Percentiles rank a stretch among this genome's conserved stretches.
Evolutionary conservation across 1,140 invertebrate species (phyloP).

Genomic region (Campoletis sonorensis): DNA sequence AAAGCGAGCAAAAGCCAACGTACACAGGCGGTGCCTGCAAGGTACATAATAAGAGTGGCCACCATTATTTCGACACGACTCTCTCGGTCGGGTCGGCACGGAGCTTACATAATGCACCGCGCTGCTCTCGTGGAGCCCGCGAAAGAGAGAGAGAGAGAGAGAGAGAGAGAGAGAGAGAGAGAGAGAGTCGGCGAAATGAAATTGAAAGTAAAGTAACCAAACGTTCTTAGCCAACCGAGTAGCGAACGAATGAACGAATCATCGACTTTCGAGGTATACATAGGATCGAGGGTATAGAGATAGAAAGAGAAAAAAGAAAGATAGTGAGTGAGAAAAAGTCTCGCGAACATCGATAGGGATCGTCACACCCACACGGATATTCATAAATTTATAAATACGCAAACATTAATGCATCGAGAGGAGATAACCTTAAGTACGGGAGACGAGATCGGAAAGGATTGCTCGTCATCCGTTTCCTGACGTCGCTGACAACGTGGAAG

Average conservation of each 20-base stretch:
- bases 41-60: constrained; percentile 70
- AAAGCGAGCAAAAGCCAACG: constrained; percentile 16
- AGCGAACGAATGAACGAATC: constrained; percentile 44
- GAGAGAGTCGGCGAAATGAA: constrained; percentile 70
- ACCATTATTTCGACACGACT: constrained; percentile 73
- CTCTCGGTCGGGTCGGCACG: constrained; percentile 61
- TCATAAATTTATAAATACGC: not conserved
- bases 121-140: constrained; percentile 50
- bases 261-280: constrained; percentile 37
- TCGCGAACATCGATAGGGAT: constrained; percentile 1
- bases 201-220: constrained; percentile 74
- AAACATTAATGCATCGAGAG: not conserved
- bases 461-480: constrained; percentile 33
- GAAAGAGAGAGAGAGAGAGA: constrained; percentile 62
- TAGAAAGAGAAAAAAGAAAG: not conserved
- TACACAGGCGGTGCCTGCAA: constrained; percentile 54
- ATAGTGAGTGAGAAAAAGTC: not conserved
- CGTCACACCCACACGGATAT: not conserved
- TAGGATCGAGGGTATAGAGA: not conserved
- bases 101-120: constrained; percentile 61
- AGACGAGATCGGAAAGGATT: constrained; percentile 31
- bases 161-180: constrained; percentile 63
- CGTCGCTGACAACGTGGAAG: not conserved
- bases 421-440: not conserved
- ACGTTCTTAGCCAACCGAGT: constrained; percentile 66